Evolutionary conservation across 2,797 vertebrate genomes (phyloP).

Genomic region (Platyrinchus mystaceus): DNA sequence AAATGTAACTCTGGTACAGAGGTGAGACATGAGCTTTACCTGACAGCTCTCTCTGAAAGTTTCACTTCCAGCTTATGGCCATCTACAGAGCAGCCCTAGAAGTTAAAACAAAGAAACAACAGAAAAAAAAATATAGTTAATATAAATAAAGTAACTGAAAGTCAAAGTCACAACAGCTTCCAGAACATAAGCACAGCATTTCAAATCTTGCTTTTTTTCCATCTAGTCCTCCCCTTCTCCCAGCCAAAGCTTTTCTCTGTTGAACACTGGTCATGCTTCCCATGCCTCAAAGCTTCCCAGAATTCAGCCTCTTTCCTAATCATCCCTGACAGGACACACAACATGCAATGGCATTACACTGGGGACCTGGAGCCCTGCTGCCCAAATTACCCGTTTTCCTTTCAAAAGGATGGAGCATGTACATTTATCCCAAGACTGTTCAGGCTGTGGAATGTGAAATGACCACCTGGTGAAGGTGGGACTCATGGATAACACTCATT

Average conservation of each 20-base stretch:
- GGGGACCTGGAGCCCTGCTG: background rate
- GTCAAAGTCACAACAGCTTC: background rate
- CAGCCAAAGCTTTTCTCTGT: background rate
- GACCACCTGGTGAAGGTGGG: background rate
- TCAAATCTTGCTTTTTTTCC: background rate
- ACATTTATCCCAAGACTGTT: background rate
- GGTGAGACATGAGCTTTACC: conserved; percentile 71
- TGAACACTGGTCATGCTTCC: background rate
- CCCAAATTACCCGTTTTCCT: background rate
- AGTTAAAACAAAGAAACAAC: background rate
- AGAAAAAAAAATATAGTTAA: accelerated
- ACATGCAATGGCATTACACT: background rate
- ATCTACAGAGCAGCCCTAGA: conserved; percentile 86
- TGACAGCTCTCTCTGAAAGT: conserved; percentile 88
- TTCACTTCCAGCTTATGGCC: conserved; percentile 90
- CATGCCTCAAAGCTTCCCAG: background rate
- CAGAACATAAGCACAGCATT: background rate
- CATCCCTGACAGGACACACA: background rate
- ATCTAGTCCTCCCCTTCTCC: background rate
- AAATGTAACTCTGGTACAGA: background rate
- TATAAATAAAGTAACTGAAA: background rate
- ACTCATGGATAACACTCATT: background rate
- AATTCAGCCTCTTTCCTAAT: background rate
- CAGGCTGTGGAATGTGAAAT: background rate
- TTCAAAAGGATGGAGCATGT: background rate